These are phyloP conservation scores for Laspeyria flexula DNA, from an alignment of 2,888 invertebrate species.

Conservation along the genomic window DNA sequence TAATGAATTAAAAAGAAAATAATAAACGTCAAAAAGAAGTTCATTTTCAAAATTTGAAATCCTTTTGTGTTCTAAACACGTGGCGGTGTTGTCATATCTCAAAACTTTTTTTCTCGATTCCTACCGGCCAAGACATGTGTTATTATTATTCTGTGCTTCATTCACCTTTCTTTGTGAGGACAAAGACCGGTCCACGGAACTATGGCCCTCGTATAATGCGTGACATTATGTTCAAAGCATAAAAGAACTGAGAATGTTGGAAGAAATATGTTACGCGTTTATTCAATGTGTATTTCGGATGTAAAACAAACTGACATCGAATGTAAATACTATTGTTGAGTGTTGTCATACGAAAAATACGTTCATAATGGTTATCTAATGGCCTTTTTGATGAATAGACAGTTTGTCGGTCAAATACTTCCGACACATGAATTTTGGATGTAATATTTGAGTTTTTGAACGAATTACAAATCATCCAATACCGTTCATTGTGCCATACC, in stretches of 20 bases:
- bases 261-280: conserved; percentile 79
- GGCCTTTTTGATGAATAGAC: conserved; percentile 70
- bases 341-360: conserved; percentile 79
- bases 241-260: conserved; percentile 74
- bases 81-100: conserved; percentile 78
- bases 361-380: conserved; percentile 80
- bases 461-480: neutral
- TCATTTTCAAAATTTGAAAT: conserved; percentile 55
- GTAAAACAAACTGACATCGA: conserved; percentile 86
- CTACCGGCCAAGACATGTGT: conserved; percentile 71
- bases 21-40: conserved; percentile 55
- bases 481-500: no score
- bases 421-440: conserved; percentile 26
- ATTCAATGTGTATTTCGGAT: conserved; percentile 82
- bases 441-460: conserved; percentile 4
- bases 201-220: conserved; percentile 74
- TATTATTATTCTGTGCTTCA: conserved; percentile 80
- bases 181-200: conserved; percentile 76
- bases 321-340: conserved; percentile 84
- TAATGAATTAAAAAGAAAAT: conserved; percentile 45
- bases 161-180: conserved; percentile 78
- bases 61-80: conserved; percentile 74
- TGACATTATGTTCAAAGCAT: conserved; percentile 77
- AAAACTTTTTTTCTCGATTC: conserved; percentile 69
- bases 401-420: conserved; percentile 52